phyloP scores from a whole-genome alignment of 2,888 invertebrate species.

The Suillia variegata region DNA sequence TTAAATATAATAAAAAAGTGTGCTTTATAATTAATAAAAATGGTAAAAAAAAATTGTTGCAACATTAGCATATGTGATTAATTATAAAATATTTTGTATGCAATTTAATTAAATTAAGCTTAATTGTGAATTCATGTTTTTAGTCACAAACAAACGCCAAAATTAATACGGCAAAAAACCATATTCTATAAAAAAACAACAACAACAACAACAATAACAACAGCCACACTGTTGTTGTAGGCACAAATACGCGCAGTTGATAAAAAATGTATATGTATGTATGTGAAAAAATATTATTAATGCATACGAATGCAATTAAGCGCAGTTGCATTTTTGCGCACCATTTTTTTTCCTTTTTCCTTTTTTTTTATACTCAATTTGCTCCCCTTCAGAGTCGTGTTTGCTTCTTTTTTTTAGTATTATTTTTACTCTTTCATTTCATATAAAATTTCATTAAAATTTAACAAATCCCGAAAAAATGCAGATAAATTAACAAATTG shows the following conservation, averaged over 20 bases:
- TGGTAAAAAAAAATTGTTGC: no score
- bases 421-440: background rate
- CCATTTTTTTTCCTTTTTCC: slow-evolving; percentile 9
- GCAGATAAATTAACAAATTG: slow-evolving; percentile 55
- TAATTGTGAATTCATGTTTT: background rate
- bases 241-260: slow-evolving; percentile 24
- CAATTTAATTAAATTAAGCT: background rate
- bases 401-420: background rate
- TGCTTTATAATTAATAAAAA: no score
- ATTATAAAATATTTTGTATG: background rate
- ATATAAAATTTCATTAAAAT: slow-evolving; percentile 4
- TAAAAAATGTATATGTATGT: no score
- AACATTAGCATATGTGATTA: background rate
- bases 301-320: slow-evolving; percentile 55
- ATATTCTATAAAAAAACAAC: no score
- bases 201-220: no score
- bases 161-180: background rate
- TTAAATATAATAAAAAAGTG: no score
- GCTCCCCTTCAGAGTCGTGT: background rate
- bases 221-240: no score
- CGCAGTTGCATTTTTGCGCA: slow-evolving; percentile 16
- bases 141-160: background rate
- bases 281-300: no score
- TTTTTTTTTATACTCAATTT: background rate
- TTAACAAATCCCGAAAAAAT: slow-evolving; percentile 14